A percentile compares a stretch with the other conserved stretches of the same genome.
Conservation (phyloP, 37 sponge, comb jelly and placozoan genomes). For the Eunapius fragilis region DNA sequence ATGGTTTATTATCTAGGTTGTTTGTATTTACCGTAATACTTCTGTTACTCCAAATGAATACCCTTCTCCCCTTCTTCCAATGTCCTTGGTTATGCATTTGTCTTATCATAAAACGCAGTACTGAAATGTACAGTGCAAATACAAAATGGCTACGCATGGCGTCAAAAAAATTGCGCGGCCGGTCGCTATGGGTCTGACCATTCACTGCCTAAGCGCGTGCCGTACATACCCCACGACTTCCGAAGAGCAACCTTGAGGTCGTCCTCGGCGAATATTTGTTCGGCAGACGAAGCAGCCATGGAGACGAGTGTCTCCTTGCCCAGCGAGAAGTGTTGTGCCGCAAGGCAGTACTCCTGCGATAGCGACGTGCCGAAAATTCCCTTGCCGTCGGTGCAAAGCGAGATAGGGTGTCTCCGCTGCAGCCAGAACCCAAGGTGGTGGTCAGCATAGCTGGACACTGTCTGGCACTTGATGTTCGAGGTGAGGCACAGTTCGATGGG, state of each 20-base stretch:
- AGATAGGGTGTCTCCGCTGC: constrained; percentile 40
- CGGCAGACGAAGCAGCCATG: constrained; percentile 32
- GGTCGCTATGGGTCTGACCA: neutral
- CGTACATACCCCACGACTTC: neutral
- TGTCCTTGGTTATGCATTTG: no score
- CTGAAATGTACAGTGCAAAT: no score
- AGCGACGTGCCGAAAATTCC: constrained; percentile 77
- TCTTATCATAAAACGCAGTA: neutral
- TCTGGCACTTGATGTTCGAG: constrained; percentile 79
- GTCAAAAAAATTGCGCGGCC: no score
- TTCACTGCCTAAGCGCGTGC: neutral
- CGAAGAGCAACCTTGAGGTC: neutral
- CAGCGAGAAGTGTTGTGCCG: constrained; percentile 41
- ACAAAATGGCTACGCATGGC: no score
- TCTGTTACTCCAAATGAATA: no score
- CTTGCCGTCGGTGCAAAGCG: constrained; percentile 88
- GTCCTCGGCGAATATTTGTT: neutral
- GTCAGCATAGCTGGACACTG: constrained; percentile 58
- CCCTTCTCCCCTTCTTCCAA: no score
- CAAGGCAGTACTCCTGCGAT: constrained; percentile 74
- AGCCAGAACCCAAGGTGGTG: constrained; percentile 79
- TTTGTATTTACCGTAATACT: no score
- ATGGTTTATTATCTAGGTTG: no score
- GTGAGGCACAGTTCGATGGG: constrained; percentile 85
- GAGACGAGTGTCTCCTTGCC: constrained; percentile 52